A percentile compares a stretch with the other conserved stretches of the same genome.
phyloP scores from a whole-genome alignment of 1,140 invertebrate genomes.

The Polyergus mexicanus region DNA sequence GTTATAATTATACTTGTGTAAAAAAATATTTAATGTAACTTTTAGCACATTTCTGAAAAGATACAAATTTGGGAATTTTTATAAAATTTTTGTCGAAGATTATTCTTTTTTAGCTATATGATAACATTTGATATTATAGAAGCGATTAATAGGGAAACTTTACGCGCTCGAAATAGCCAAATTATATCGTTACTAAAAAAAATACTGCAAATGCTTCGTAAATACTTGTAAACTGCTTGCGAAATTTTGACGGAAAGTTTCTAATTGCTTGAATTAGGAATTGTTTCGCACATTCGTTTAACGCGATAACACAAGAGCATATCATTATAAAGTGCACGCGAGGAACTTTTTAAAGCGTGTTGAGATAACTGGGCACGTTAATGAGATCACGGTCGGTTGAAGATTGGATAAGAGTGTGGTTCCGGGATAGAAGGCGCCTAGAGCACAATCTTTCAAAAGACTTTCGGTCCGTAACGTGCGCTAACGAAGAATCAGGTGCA shows the following conservation, averaged over 20 bases:
- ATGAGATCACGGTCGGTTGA: constrained; percentile 70
- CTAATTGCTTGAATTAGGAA: constrained; percentile 59
- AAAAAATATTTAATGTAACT: neutral
- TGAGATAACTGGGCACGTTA: constrained; percentile 62
- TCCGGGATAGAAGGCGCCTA: constrained; percentile 39
- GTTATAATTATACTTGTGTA: neutral
- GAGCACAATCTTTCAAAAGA: constrained; percentile 20
- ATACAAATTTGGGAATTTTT: neutral
- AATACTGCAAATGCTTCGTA: constrained; percentile 53
- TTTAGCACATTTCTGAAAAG: neutral
- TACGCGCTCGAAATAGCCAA: no score
- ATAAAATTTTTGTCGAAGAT: neutral
- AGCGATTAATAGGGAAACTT: neutral
- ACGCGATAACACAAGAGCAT: constrained; percentile 44
- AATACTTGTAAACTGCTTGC: constrained; percentile 4
- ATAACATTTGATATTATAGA: neutral
- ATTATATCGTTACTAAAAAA: neutral
- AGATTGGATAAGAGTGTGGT: constrained; percentile 42
- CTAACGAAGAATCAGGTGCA: constrained; percentile 48
- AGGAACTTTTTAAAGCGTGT: constrained; percentile 66
- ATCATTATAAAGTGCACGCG: constrained; percentile 64
- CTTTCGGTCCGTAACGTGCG: constrained; percentile 10
- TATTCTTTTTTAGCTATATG: neutral
- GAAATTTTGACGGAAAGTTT: constrained; percentile 3
- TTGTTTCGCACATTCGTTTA: constrained; percentile 57